A percentile compares a stretch with the other conserved stretches of the same genome.
Conservation (phyloP, 2,888 invertebrate genomes). For the Macaria notata region DNA sequence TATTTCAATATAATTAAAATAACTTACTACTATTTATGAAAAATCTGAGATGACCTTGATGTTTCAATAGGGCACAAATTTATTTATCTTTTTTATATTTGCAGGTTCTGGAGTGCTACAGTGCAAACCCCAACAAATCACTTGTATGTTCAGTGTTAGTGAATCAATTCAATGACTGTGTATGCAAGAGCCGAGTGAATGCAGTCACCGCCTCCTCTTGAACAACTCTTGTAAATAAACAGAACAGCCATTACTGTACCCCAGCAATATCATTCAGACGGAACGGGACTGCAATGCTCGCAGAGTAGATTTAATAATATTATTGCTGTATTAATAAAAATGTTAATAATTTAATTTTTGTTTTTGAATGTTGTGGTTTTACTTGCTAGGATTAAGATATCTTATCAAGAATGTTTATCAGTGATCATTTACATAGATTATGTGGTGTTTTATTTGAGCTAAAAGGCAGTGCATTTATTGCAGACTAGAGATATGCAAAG, state of each 20-base stretch:
- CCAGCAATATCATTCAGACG: conserved; percentile 29
- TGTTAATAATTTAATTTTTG: conserved; percentile 64
- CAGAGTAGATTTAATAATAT: conserved; percentile 68
- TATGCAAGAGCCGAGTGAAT: conserved; percentile 72
- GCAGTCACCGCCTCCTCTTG: conserved; percentile 67
- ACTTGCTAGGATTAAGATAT: no score
- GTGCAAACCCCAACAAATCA: conserved; percentile 67
- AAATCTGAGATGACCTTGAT: no score
- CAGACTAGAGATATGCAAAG: no score
- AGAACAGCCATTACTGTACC: conserved; percentile 26
- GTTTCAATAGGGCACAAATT: no score
- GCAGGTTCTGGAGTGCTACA: conserved; percentile 76
- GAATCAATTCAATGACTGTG: conserved; percentile 79
- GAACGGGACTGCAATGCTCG: conserved; percentile 46
- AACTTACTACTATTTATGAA: no score
- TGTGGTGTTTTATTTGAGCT: no score
- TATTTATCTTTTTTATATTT: conserved; percentile 30
- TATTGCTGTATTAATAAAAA: conserved; percentile 75
- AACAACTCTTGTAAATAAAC: conserved; percentile 48
- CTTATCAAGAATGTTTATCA: no score
- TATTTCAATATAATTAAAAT: no score
- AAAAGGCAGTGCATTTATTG: no score
- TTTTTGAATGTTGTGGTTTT: conserved; percentile 24
- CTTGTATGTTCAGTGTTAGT: conserved; percentile 75
- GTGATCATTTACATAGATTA: no score